These are phyloP conservation scores for Drosophila parvula DNA, from an alignment of 1,140 invertebrate genomes.

Conservation along the genomic window DNA sequence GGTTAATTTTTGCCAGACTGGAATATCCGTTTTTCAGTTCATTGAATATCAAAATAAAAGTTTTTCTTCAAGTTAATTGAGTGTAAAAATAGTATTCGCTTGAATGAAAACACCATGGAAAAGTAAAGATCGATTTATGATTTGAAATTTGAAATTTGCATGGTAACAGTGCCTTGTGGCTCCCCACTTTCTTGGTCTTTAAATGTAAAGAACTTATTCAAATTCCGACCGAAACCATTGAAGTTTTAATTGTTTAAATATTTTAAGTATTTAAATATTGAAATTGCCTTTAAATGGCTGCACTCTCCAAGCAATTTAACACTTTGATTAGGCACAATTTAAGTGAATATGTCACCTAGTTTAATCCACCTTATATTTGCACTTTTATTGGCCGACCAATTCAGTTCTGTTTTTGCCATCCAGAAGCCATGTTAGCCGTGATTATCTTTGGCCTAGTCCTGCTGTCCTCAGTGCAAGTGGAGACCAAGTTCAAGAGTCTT, in stretches of 20 bases:
- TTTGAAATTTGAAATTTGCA: not conserved
- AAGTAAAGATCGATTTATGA: not conserved
- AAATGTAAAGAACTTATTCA: not conserved
- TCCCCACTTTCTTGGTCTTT: too few relatives aligned
- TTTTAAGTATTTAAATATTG: not conserved
- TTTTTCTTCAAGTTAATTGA: not conserved
- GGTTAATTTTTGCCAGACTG: not conserved
- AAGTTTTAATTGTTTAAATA: not conserved
- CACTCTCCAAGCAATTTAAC: conserved; percentile 9
- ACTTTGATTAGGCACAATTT: conserved; percentile 17
- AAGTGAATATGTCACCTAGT: not conserved
- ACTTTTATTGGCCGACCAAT: not conserved
- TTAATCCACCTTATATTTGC: not conserved
- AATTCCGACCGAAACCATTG: fast-evolving
- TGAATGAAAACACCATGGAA: not conserved
- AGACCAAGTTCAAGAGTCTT: conserved; percentile 42
- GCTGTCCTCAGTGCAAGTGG: conserved; percentile 16
- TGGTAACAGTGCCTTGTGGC: too few relatives aligned
- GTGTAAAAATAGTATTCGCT: not conserved
- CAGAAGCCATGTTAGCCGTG: conserved; percentile 4
- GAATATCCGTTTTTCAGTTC: not conserved
- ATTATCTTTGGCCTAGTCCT: conserved; percentile 12
- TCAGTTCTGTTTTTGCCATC: conserved; percentile 7
- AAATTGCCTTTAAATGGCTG: not conserved
- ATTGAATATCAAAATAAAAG: not conserved